These are phyloP conservation scores for Nestor notabilis DNA, from an alignment of 2,113 vertebrate genomes.

Conservation along the genomic window DNA sequence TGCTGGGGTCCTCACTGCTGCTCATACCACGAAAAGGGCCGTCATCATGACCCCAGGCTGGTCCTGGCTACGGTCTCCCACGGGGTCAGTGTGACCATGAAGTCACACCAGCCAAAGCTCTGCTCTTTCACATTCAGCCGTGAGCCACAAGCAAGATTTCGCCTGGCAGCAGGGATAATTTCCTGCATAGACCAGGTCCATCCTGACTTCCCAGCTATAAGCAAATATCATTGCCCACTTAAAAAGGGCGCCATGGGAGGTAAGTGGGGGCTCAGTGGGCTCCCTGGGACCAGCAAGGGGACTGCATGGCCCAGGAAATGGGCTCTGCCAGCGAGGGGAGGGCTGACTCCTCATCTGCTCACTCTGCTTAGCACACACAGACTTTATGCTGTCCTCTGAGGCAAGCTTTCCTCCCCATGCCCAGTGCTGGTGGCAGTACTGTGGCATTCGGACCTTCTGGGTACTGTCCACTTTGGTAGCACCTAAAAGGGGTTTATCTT, in stretches of 20 bases:
- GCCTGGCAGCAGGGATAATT: not conserved
- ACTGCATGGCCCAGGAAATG: not conserved
- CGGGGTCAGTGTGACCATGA: not conserved
- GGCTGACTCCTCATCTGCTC: not conserved
- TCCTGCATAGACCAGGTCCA: not conserved
- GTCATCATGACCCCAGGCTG: accelerated
- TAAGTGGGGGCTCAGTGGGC: not conserved
- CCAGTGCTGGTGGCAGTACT: not conserved
- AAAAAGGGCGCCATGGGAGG: too few species aligned
- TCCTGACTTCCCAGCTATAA: not conserved
- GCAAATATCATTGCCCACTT: accelerated
- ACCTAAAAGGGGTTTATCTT: not conserved
- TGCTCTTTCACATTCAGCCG: not conserved
- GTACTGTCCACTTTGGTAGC: not conserved
- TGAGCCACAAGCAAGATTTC: not conserved
- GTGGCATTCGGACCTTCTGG: not conserved
- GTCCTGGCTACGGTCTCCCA: not conserved
- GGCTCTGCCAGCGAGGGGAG: not conserved
- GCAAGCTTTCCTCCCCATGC: not conserved
- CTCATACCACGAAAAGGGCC: not conserved
- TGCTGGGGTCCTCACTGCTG: not conserved
- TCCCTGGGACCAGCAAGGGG: accelerated
- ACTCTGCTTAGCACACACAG: not conserved
- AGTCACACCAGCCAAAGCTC: not conserved
- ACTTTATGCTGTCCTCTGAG: not conserved